These are phyloP conservation scores for Antrozous pallidus DNA, from an alignment of 2,797 vertebrate genomes.

Conservation along the genomic window DNA sequence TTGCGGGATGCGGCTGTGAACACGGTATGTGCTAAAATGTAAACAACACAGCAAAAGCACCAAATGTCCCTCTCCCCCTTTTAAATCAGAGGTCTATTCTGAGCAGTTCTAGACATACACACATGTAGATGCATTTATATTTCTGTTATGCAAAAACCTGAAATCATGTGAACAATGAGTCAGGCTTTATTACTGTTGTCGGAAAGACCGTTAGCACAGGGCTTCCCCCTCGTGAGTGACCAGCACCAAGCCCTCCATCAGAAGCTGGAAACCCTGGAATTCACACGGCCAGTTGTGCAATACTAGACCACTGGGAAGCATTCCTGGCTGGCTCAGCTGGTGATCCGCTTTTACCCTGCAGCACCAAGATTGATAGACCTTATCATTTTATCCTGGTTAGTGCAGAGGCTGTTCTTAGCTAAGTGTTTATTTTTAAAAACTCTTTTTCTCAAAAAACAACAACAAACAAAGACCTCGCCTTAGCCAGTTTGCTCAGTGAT, in stretches of 20 bases:
- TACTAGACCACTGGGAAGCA: conserved; percentile 70
- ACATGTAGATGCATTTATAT: conserved; percentile 6
- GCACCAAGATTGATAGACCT: conserved; percentile 72
- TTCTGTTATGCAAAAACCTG: background rate
- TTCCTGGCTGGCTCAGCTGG: conserved; percentile 72
- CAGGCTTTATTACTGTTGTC: conserved; percentile 34
- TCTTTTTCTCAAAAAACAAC: conserved; percentile 33
- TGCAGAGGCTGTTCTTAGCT: conserved; percentile 60
- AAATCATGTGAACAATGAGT: conserved; percentile 44
- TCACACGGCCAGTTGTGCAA: conserved; percentile 67
- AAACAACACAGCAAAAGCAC: conserved; percentile 55
- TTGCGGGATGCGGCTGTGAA: conserved; percentile 47
- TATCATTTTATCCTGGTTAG: conserved; percentile 73
- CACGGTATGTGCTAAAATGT: conserved; percentile 55
- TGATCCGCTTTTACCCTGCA: conserved; percentile 69
- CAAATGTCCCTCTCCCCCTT: conserved; percentile 14
- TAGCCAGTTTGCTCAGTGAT: too few relatives aligned
- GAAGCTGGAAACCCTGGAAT: conserved; percentile 60
- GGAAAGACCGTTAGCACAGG: conserved; percentile 23
- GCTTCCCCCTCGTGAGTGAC: conserved; percentile 42
- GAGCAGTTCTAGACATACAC: background rate
- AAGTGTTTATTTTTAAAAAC: background rate
- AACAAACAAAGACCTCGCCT: background rate
- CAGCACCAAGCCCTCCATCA: conserved; percentile 19
- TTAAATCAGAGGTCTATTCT: conserved; percentile 27